Conservation (phyloP, 2,888 invertebrate genomes). For the Eumacrocentrus americanus region DNA sequence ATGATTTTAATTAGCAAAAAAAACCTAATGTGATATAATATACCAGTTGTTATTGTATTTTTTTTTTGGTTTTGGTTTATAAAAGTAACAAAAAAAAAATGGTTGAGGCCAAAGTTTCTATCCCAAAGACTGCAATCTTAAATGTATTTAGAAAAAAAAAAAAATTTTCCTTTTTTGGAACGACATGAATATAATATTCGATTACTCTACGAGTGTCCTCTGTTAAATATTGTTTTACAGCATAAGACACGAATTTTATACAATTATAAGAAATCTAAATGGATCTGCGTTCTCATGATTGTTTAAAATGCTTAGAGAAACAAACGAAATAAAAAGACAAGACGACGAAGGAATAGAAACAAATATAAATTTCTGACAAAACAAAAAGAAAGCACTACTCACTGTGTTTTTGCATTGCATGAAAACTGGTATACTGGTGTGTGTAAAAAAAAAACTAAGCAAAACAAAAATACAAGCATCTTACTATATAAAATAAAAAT, state of each 20-base stretch:
- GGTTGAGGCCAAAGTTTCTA: background rate
- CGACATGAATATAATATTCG: conserved; percentile 38
- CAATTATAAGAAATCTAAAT: conserved; percentile 26
- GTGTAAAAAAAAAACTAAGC: conserved; percentile 21
- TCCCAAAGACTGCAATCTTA: background rate
- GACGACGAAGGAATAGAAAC: background rate
- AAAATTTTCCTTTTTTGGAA: conserved; percentile 23
- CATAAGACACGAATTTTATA: conserved; percentile 30
- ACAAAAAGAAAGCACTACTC: conserved; percentile 46
- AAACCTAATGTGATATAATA: conserved; percentile 23
- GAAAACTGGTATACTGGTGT: background rate
- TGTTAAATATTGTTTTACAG: conserved; percentile 9
- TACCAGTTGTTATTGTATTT: conserved; percentile 7
- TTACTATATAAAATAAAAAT: background rate
- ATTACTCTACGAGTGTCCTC: conserved; percentile 54
- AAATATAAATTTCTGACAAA: conserved; percentile 32
- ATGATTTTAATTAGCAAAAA: background rate
- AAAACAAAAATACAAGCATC: background rate
- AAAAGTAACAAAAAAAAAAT: background rate
- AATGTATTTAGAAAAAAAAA: background rate
- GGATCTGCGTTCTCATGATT: conserved; percentile 47
- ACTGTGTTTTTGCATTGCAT: conserved; percentile 25
- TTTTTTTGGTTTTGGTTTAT: conserved; percentile 23
- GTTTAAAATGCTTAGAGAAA: background rate
- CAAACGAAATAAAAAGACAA: conserved; percentile 1